Conservation (phyloP, 2,888 invertebrate genomes). For the Melanotus villosus region DNA sequence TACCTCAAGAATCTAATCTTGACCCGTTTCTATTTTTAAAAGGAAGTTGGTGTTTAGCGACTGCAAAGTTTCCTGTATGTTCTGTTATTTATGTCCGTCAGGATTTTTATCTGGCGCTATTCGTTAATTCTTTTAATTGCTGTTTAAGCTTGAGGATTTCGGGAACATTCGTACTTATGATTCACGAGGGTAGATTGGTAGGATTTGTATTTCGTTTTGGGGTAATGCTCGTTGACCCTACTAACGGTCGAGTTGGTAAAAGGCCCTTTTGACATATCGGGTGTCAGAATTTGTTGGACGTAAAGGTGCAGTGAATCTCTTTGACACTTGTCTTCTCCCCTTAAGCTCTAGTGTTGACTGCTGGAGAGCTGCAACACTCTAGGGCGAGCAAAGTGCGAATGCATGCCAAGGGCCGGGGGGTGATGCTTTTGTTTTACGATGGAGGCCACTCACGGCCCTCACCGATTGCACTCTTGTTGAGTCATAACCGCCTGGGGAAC, state of each 20-base stretch:
- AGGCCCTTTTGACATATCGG: conserved; percentile 33
- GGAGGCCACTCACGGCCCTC: conserved; percentile 59
- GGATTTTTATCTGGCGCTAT: conserved; percentile 19
- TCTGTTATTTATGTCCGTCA: conserved; percentile 23
- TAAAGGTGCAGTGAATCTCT: conserved; percentile 16
- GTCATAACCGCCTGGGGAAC: conserved; percentile 62
- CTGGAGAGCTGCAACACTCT: conserved; percentile 50
- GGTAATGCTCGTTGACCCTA: conserved; percentile 7
- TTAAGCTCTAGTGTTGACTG: conserved; percentile 40
- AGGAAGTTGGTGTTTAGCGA: conserved; percentile 15
- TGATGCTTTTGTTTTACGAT: conserved; percentile 61
- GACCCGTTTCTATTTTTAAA: conserved; percentile 28
- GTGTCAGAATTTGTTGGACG: conserved; percentile 18
- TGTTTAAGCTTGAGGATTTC: conserved; percentile 32
- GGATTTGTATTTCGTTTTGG: conserved; percentile 31
- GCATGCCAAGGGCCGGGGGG: conserved; percentile 55
- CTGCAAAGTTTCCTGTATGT: conserved; percentile 21
- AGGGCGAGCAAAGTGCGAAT: conserved; percentile 51
- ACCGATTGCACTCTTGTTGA: conserved; percentile 60
- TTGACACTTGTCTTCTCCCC: conserved; percentile 34
- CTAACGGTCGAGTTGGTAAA: conserved; percentile 17
- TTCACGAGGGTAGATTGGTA: conserved; percentile 18
- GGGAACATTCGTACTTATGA: conserved; percentile 25
- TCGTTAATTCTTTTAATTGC: conserved; percentile 34
- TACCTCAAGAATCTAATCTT: conserved; percentile 26